A percentile compares a stretch with the other conserved stretches of the same genome.
Evolutionary conservation across 2,113 vertebrate species (phyloP).

Genomic region (Ivindomyrus marchei): DNA sequence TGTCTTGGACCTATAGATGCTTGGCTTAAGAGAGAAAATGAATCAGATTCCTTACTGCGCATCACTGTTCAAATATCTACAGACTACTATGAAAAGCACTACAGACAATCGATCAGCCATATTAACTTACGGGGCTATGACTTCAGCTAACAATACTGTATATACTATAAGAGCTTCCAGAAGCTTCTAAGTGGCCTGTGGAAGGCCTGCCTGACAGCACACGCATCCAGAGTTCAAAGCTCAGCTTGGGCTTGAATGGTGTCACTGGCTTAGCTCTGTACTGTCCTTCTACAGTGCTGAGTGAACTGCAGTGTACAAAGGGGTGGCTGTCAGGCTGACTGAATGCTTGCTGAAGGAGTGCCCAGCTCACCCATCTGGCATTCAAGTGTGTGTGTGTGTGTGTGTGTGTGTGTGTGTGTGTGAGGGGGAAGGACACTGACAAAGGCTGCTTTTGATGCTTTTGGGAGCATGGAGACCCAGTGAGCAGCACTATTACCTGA

Average conservation of each 20-base stretch:
- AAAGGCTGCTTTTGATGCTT: not conserved
- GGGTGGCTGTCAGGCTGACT: not conserved
- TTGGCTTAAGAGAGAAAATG: not conserved
- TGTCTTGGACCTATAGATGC: not conserved
- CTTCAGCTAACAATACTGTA: not conserved
- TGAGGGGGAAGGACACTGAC: not conserved
- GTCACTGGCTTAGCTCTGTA: not conserved
- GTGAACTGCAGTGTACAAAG: not conserved
- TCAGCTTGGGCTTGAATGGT: not conserved
- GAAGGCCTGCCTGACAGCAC: not conserved
- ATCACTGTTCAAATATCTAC: not conserved
- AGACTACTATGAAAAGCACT: not conserved
- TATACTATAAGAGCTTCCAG: not conserved
- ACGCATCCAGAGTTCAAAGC: not conserved
- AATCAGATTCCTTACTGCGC: not conserved
- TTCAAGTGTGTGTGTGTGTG: not conserved
- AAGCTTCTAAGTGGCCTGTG: not conserved
- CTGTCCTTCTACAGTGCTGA: not conserved
- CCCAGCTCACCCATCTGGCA: not conserved
- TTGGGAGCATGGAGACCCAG: not conserved
- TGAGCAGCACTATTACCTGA: not conserved
- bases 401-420: not conserved
- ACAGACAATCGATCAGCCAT: not conserved
- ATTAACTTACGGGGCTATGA: not conserved
- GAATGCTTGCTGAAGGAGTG: not conserved